Conservation (phyloP, 1,140 invertebrate species). For the Heliconius nattereri region DNA sequence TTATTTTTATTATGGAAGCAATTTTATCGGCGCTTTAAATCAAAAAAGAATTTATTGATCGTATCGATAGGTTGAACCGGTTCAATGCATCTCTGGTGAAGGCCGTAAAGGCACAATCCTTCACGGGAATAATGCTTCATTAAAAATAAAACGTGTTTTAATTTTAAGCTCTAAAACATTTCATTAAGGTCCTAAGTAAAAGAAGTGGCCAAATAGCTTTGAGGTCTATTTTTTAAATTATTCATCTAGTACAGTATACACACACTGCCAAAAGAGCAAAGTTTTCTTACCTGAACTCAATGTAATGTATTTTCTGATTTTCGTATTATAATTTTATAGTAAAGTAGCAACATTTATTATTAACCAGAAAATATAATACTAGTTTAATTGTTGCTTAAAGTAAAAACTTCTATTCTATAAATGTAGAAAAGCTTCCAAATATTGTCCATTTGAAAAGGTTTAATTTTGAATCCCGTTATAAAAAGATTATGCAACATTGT, state of each 20-base stretch:
- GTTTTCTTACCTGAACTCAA: constrained; percentile 38
- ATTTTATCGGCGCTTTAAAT: constrained; percentile 28
- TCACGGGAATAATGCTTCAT: constrained; percentile 59
- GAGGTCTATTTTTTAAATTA: constrained; percentile 19
- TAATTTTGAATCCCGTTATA: background rate
- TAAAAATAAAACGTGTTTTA: constrained; percentile 23
- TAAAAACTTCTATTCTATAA: background rate
- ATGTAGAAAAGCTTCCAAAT: background rate
- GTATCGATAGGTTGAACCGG: constrained; percentile 66
- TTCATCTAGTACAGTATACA: constrained; percentile 31
- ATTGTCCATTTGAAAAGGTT: background rate
- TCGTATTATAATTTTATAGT: background rate
- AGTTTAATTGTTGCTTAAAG: too few species aligned
- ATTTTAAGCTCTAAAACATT: constrained; percentile 25
- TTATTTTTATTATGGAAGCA: constrained; percentile 14
- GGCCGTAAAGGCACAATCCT: constrained; percentile 71
- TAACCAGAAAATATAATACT: too few species aligned
- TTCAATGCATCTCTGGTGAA: constrained; percentile 78
- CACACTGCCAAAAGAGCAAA: constrained; percentile 27
- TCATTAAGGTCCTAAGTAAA: constrained; percentile 28
- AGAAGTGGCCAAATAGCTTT: background rate
- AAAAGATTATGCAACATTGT: background rate
- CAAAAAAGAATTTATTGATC: constrained; percentile 48
- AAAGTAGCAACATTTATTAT: background rate
- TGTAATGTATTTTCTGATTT: constrained; percentile 4